Evolutionary conservation across 2,888 invertebrate genomes (phyloP), one percentile per base, ranked within the genome.

Genomic region (Aphelenchoides bicaudatus): DNA sequence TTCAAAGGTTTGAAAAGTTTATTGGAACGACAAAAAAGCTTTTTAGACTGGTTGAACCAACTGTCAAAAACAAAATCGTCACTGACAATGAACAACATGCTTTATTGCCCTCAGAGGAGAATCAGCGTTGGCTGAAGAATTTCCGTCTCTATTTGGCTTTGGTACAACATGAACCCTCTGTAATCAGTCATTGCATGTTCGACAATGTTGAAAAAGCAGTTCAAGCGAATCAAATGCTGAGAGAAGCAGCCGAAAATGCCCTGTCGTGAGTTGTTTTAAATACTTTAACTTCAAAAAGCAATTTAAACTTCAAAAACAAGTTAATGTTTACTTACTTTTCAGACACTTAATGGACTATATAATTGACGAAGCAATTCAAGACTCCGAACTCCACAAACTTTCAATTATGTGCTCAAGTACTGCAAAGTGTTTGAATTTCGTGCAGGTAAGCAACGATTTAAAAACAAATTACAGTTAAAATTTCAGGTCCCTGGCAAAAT

Each of bases 101-200:
- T 34, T 21, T 50, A 8, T 27, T 53, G 8, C 54, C 54, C 13
- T 54, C 54, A 16, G 52, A 54, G 13, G 54, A 54, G 8, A 54
- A 57, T 13, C n/a, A 39, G 10, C 2, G 37, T 19, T 66, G 67
- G 63, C 46, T 66, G 25, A 29, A 50, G 16, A 16, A 50, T 5
- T 68, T 68, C 39, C 56, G 71, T 8, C 39, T 68, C 13, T 61
- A 56, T 34, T 34, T 68, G 30, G 71, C 71, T 0, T 43, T 68
- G 21, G 58, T 68, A 19, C 69, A 67, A 21, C 62, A 66, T 38
- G 72, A 68, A 31, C 68, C 68, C 6, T 59, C 68, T 5, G 54
- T 72, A 6, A 43, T 68, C 13, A 58, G 67, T 52, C 39, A 58
- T 16, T 68, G 69, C 43, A 69, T 68, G 68, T 55, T 58, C 30